Base-by-base conservation (phyloP, 1,140 invertebrate species). In the Scaptomyza hsui region DNA sequence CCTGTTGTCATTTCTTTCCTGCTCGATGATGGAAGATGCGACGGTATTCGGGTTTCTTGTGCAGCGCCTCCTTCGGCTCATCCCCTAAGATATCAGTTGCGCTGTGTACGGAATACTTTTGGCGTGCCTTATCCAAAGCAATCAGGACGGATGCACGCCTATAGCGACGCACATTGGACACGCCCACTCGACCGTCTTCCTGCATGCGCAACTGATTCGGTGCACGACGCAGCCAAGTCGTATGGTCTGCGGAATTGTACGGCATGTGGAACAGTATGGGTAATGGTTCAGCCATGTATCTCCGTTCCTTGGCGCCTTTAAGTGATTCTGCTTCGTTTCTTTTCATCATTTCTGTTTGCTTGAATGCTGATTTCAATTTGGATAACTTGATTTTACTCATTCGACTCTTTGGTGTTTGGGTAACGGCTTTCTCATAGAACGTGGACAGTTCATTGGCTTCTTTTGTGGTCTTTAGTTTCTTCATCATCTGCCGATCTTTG, bases 181-280 rank as follows among this genome's bases (percentile, higher is more conserved):
- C 0, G 2, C 53, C 49, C 3, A 67, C 0, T 0, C 15, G 9
- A 5, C 49, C 37, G 10, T 53, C 19, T 0, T 35, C 0, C 5
- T 16, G 41, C 0, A 65, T 0, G 0, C 53, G 47, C 3, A 19
- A n/a, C 19, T 65, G 67, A 6, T 32, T 10, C 0, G 75, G 49
- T 61, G 56, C 42, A n/a, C 65, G 59, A 7, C 59, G 53, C 4
- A 56, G 4, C 75, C 61, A 62, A 3, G 67, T 75, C 21, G 32
- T 35, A 5, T 4, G 18, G 10, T 75, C 71, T 0, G n/a, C 3
- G 0, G 7, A 2, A 29, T 72, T 41, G 13, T 29, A 75, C 6
- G 75, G 75, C 5, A 45, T 55, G 6, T 78, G 67, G 2, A 52
- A 39, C 0, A 71, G 9, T 1, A 77, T 51, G 0, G 75, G 55